These are phyloP conservation scores for Halichoerus grypus DNA, from an alignment of 2,113 vertebrate genomes.

Conservation along the genomic window DNA sequence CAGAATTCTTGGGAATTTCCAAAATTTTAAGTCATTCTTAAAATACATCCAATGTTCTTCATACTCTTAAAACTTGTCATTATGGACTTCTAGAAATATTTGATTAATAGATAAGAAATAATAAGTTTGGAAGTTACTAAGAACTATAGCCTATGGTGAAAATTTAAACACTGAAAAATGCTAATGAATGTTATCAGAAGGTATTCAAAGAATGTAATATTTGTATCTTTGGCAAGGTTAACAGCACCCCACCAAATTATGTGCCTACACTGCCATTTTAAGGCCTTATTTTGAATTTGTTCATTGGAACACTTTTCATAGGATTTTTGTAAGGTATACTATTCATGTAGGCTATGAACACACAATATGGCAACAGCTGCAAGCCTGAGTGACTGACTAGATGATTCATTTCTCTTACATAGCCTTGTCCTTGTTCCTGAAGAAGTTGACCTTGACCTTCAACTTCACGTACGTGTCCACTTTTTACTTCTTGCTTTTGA, in stretches of 20 bases:
- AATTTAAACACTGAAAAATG: not conserved
- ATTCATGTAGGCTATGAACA: not conserved
- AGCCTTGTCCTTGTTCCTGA: not conserved
- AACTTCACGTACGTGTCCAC: not conserved
- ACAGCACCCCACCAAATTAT: not conserved
- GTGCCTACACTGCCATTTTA: not conserved
- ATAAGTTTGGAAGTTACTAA: not conserved
- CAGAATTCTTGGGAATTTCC: not conserved
- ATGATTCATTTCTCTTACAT: not conserved
- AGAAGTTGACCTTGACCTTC: not conserved
- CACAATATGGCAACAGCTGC: not conserved
- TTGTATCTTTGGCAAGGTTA: not conserved
- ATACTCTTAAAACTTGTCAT: not conserved
- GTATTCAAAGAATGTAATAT: not conserved
- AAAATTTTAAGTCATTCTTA: conserved; percentile 21
- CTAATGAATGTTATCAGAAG: not conserved
- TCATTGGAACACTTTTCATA: not conserved
- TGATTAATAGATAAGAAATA: conserved; percentile 1
- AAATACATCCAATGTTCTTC: not conserved
- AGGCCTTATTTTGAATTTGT: not conserved
- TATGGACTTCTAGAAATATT: not conserved
- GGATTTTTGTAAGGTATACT: not conserved
- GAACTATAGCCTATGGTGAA: not conserved
- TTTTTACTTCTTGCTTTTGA: not conserved
- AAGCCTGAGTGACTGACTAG: not conserved